These are phyloP conservation scores for Pasiphila rectangulata DNA, from an alignment of 2,888 invertebrate species.

Conservation along the genomic window DNA sequence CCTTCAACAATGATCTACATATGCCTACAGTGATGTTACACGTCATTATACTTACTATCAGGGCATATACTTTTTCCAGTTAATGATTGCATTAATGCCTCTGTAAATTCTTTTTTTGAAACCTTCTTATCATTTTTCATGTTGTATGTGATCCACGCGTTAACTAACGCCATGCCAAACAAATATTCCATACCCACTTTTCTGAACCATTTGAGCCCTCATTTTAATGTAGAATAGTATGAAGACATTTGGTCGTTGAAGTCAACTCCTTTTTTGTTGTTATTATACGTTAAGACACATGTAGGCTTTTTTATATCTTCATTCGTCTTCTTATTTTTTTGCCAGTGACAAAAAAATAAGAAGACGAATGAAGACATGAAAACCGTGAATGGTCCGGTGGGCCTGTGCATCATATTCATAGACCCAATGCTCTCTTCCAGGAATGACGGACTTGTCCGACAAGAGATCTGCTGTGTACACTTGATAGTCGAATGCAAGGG, in stretches of 20 bases:
- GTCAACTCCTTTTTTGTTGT: conserved; percentile 30
- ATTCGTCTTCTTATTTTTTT: conserved; percentile 5
- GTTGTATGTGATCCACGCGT: conserved; percentile 5
- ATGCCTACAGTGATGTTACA: conserved; percentile 21
- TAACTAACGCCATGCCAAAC: conserved; percentile 30
- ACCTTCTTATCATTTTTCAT: conserved; percentile 13
- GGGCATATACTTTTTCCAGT: conserved; percentile 18
- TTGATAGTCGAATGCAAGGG: background rate
- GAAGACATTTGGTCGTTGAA: conserved; percentile 31
- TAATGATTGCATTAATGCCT: conserved; percentile 22
- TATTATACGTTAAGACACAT: conserved; percentile 20
- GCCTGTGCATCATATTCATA: background rate
- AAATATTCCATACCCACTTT: conserved; percentile 30
- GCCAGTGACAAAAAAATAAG: too few species aligned
- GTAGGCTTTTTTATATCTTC: conserved; percentile 12
- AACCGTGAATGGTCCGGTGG: too few species aligned
- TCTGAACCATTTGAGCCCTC: conserved; percentile 32
- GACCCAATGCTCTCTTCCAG: background rate
- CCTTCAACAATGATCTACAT: conserved; percentile 21
- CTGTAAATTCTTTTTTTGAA: conserved; percentile 14
- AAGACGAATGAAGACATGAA: too few species aligned
- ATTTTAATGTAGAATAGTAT: conserved; percentile 27
- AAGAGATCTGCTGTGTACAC: background rate
- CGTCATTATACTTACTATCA: conserved; percentile 8
- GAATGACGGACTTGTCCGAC: background rate